Base-by-base conservation (phyloP, 92 coral and sea anemone species). In the Epizoanthus illoricatus region DNA sequence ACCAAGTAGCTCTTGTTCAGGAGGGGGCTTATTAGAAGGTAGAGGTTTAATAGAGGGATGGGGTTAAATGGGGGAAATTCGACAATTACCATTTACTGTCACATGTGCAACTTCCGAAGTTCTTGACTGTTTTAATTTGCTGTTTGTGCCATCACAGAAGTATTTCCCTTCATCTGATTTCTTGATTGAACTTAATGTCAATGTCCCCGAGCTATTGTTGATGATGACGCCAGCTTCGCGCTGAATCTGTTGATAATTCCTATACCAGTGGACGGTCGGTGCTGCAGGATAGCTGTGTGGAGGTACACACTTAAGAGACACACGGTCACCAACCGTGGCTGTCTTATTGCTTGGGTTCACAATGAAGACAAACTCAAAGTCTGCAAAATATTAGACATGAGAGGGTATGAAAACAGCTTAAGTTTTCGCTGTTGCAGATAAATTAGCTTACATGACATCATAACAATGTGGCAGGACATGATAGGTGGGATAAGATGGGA, bases 141-240 rank as follows among this genome's bases (percentile, higher is more conserved):
- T 69, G 81, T 96, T 96, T 12, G 71, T 85, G 39, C 90, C 99
- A 80, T 90, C 94, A 49, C 99, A 96, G 86, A 96, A 89, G 83
- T 93, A 96, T 19, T 76, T 83, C n/a, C 98, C 99, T 85, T 96
- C 96, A 78, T 96, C 99, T 11, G 97, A 81, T 24, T 96, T 96
- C 71, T 88, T 88, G 39, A 92, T 85, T 5, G 92, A 88, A 17
- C 67, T 66, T 28, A 96, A 78, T 12, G 81, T 86, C 72, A 96
- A 68, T 41, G 96, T 86, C 28, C 99, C 99, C 13, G 92, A 79
- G 71, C 92, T 84, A 55, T 86, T 86, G 43, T 93, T 86, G 54
- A 87, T 80, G 57, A 90, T 57, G 40, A 24, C 68, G 60, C 84
- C 92, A 60, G 86, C 43, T 12, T 85, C 64, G 60, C 86, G 79